These are phyloP conservation scores for Euthynnus affinis DNA, from an alignment of 2,797 vertebrate genomes.

Conservation along the genomic window DNA sequence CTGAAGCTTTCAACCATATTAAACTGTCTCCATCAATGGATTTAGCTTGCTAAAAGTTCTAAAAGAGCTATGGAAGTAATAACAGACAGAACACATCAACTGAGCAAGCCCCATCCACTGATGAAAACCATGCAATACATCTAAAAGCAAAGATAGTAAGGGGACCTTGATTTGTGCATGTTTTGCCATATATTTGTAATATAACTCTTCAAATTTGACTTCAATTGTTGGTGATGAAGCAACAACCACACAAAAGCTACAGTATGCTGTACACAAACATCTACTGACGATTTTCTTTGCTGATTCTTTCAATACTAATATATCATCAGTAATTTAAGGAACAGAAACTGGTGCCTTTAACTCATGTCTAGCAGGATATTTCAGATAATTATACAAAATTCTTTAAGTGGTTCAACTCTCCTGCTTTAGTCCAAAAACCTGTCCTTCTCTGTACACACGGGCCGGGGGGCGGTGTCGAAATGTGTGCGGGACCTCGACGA, in stretches of 20 bases:
- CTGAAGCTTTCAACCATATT: too few relatives aligned
- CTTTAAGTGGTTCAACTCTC: not conserved
- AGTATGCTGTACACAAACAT: not conserved
- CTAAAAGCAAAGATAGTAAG: too few relatives aligned
- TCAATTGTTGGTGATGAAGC: not conserved
- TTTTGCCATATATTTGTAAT: not conserved
- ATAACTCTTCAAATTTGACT: not conserved
- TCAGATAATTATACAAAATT: conserved; percentile 12
- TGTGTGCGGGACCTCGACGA: conserved; percentile 51
- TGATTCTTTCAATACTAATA: not conserved
- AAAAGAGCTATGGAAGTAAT: too few relatives aligned
- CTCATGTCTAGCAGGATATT: not conserved
- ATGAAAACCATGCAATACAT: too few relatives aligned
- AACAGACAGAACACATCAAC: too few relatives aligned
- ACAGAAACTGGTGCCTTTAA: not conserved
- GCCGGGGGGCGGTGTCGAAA: conserved; percentile 43
- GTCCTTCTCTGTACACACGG: conserved; percentile 30
- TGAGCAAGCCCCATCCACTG: too few relatives aligned
- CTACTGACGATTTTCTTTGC: not conserved
- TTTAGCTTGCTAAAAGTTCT: too few relatives aligned
- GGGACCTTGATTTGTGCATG: too few relatives aligned
- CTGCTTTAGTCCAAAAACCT: conserved; percentile 12
- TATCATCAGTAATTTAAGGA: not conserved
- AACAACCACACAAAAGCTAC: not conserved
- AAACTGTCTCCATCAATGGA: too few relatives aligned